Percentiles rank a stretch among this genome's conserved stretches.
Conservation (phyloP, 2,113 vertebrate genomes). For the Pelvicachromis taeniatus region DNA sequence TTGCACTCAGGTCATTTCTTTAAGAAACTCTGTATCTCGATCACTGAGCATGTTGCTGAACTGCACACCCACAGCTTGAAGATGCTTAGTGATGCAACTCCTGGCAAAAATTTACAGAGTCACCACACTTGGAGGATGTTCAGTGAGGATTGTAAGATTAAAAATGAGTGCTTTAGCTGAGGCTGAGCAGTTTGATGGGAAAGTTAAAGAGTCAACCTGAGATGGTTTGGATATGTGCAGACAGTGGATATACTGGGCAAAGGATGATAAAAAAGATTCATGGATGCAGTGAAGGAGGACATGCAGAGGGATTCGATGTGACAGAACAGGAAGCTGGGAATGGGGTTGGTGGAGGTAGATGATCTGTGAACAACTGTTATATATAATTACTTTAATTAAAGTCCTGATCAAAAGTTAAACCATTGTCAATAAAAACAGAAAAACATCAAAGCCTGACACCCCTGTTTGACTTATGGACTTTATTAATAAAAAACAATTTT, state of each 20-base stretch:
- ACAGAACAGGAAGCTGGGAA: not conserved
- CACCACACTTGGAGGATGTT: not conserved
- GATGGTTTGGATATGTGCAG: not conserved
- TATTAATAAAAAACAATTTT: not conserved
- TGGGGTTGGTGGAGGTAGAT: not conserved
- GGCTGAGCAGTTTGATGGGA: not conserved
- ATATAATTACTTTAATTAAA: not conserved
- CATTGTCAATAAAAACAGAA: not conserved
- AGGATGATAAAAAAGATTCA: not conserved
- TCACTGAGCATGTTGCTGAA: not conserved
- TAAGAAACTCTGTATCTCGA: not conserved
- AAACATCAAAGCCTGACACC: not conserved
- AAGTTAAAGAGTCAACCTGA: not conserved
- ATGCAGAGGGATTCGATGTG: accelerated
- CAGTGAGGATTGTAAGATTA: not conserved
- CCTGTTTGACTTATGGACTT: not conserved
- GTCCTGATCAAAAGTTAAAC: not conserved
- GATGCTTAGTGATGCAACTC: not conserved
- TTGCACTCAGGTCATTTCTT: not conserved
- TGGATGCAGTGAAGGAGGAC: not conserved
- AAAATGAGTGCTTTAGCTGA: not conserved
- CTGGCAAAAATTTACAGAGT: not conserved
- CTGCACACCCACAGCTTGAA: not conserved
- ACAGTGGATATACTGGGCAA: not conserved
- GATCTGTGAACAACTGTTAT: not conserved